A percentile compares a stretch with the other conserved stretches of the same genome.
Evolutionary conservation across 1,140 invertebrate genomes (phyloP).

Genomic region (Littorina saxatilis): DNA sequence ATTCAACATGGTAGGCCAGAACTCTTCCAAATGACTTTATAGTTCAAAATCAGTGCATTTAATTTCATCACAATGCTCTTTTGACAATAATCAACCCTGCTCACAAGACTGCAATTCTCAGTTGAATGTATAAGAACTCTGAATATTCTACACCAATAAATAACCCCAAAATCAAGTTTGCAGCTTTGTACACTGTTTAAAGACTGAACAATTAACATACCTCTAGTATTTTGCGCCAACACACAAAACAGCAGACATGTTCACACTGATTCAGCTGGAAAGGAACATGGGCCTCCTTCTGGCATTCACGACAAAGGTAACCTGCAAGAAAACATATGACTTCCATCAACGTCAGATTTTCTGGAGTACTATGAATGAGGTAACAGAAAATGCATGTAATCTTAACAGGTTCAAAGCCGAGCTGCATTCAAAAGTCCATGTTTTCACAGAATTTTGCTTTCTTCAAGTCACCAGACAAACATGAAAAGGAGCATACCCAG

Average conservation of each 20-base stretch:
- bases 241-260: constrained; percentile 66
- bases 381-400: neutral
- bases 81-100: neutral
- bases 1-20: too few species aligned
- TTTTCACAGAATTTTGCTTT: neutral
- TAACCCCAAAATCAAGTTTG: neutral
- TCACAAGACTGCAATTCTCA: too few species aligned
- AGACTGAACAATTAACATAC: constrained; percentile 36
- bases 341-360: neutral
- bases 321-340: constrained; percentile 52
- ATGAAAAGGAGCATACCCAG: neutral
- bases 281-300: constrained; percentile 56
- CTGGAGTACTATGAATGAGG: neutral
- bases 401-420: neutral
- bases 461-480: neutral
- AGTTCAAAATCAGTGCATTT: neutral
- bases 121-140: too few species aligned
- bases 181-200: neutral
- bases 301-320: constrained; percentile 58
- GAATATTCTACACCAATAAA: neutral
- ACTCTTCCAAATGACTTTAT: too few species aligned
- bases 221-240: constrained; percentile 65
- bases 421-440: neutral
- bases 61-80: neutral
- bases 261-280: constrained; percentile 59